These are phyloP conservation scores for Xiphorhynchus erythropygius DNA, from an alignment of 2,797 vertebrate species.

Conservation along the genomic window DNA sequence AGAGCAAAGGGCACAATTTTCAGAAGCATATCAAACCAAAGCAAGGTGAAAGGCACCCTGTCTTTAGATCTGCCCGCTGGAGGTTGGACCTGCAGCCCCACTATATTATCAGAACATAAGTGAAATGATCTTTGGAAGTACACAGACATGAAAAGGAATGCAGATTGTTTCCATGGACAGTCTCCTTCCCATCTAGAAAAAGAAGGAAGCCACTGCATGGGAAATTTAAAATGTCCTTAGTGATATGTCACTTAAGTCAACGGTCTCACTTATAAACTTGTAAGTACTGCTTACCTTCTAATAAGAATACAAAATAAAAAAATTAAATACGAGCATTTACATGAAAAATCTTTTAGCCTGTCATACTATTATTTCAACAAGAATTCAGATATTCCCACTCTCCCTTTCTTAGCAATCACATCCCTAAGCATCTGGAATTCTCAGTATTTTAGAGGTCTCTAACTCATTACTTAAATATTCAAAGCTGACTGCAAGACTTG, in stretches of 20 bases:
- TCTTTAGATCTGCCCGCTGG: not conserved
- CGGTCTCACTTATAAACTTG: not conserved
- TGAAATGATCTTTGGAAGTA: not conserved
- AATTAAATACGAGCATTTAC: not conserved
- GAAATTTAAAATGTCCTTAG: not conserved
- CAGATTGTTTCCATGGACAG: not conserved
- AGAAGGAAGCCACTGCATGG: not conserved
- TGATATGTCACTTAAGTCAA: not conserved
- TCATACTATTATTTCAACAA: not conserved
- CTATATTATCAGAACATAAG: fast-evolving
- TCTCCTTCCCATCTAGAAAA: not conserved
- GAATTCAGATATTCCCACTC: not conserved
- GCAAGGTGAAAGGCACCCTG: not conserved
- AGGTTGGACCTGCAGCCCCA: not conserved
- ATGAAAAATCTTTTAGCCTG: not conserved
- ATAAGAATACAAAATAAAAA: not conserved
- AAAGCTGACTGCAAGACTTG: not conserved
- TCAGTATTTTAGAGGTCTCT: not conserved
- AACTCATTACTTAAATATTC: not conserved
- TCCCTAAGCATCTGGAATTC: not conserved
- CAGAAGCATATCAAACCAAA: not conserved
- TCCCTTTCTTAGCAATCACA: not conserved
- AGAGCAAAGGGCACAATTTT: not conserved
- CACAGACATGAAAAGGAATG: not conserved
- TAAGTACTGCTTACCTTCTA: not conserved